These are phyloP conservation scores for Drosophila simulans DNA, from an alignment of 1,140 invertebrate species.

Conservation along the genomic window DNA sequence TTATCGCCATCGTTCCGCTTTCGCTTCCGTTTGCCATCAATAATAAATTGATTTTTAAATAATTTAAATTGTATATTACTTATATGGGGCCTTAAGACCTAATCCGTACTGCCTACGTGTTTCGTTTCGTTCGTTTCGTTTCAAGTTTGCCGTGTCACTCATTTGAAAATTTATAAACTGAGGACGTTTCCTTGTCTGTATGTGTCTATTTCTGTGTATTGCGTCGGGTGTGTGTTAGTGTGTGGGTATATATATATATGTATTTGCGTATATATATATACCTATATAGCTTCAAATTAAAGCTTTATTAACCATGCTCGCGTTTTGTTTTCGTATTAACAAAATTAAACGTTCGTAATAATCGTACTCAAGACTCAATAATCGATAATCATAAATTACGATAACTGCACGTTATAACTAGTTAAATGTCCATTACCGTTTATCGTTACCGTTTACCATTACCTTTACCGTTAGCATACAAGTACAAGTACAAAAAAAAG, in stretches of 20 bases:
- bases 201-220: slow-evolving; percentile 30
- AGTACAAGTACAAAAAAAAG: slow-evolving; percentile 51
- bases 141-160: slow-evolving; percentile 62
- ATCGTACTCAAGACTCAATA: slow-evolving; percentile 64
- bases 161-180: slow-evolving; percentile 83
- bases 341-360: slow-evolving; percentile 81
- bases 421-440: slow-evolving; percentile 56
- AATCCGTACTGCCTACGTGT: slow-evolving; percentile 47
- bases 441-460: slow-evolving; percentile 26
- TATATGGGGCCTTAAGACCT: slow-evolving; percentile 64
- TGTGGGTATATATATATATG: slow-evolving; percentile 33
- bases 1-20: slow-evolving; percentile 14
- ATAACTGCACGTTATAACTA: slow-evolving; percentile 64
- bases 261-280: slow-evolving; percentile 64
- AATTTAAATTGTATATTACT: slow-evolving; percentile 61
- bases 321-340: slow-evolving; percentile 81
- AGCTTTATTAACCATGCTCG: slow-evolving; percentile 85
- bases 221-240: slow-evolving; percentile 1
- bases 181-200: slow-evolving; percentile 63
- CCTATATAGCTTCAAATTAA: slow-evolving; percentile 84
- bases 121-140: slow-evolving; percentile 17
- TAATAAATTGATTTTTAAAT: slow-evolving; percentile 70
- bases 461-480: slow-evolving; percentile 37
- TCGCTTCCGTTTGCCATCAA: slow-evolving; percentile 35
- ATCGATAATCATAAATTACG: slow-evolving; percentile 67